Conservation (phyloP, 2,888 invertebrate species). For the Didymodactylos carnosus region DNA sequence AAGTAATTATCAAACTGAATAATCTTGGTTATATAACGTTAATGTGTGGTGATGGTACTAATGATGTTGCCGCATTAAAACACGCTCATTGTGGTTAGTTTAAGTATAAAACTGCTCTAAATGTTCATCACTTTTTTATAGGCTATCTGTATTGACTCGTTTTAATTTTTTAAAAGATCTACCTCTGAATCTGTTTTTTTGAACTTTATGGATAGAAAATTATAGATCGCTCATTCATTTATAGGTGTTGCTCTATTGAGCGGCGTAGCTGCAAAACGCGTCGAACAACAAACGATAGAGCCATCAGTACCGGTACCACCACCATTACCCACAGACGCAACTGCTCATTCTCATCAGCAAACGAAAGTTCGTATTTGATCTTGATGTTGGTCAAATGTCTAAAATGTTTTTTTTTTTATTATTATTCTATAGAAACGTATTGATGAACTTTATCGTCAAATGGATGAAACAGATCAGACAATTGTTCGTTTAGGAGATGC, state of each 20-base stretch:
- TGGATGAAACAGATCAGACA: slow-evolving; percentile 23
- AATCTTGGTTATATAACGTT: slow-evolving; percentile 43
- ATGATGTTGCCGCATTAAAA: slow-evolving; percentile 61
- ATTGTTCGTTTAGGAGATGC: slow-evolving; percentile 91
- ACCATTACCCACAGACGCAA: not conserved
- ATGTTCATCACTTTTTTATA: too few relatives aligned
- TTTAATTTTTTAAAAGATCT: not conserved
- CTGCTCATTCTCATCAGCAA: not conserved
- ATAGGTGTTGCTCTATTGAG: slow-evolving; percentile 66
- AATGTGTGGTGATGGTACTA: slow-evolving; percentile 99
- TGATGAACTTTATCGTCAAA: slow-evolving; percentile 4
- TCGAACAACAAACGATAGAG: slow-evolving; percentile 19
- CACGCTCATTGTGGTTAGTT: slow-evolving; percentile 21
- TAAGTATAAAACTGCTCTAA: too few relatives aligned
- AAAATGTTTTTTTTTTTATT: too few relatives aligned
- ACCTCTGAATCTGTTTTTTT: not conserved
- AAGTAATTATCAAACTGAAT: slow-evolving; percentile 69
- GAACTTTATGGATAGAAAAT: not conserved
- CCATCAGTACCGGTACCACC: not conserved
- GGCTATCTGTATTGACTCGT: too few relatives aligned
- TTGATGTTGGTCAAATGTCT: too few relatives aligned
- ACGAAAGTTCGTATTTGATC: too few relatives aligned
- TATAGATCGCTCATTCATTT: too few relatives aligned
- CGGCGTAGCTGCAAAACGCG: slow-evolving; percentile 46
- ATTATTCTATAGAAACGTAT: slow-evolving; percentile 1